Conservation (phyloP, 2,797 vertebrate species). For the Spinus olivaceus region DNA sequence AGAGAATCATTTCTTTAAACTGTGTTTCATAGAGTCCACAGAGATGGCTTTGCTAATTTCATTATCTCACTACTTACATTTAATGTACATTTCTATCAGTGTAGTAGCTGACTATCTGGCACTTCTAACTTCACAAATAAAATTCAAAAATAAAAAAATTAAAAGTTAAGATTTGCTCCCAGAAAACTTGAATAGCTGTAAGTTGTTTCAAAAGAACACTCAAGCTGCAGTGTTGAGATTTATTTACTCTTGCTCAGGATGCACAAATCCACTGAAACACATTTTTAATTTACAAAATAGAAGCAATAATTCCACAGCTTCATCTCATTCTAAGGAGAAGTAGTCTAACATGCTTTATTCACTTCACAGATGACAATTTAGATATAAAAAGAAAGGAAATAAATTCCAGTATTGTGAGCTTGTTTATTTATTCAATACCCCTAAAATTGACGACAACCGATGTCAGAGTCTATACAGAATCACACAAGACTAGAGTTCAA, state of each 20-base stretch:
- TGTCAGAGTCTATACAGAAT: background rate
- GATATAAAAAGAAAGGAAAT: background rate
- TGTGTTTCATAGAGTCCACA: background rate
- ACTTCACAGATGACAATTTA: background rate
- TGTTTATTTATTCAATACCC: background rate
- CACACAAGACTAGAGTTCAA: background rate
- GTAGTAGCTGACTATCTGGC: background rate
- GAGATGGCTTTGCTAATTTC: background rate
- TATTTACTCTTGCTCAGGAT: background rate
- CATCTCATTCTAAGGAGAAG: background rate
- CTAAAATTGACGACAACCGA: background rate
- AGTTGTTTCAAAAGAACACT: background rate
- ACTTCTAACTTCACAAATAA: background rate
- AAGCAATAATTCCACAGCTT: background rate
- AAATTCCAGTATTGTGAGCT: background rate
- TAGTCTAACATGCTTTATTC: background rate
- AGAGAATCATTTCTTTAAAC: background rate
- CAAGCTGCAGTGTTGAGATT: background rate
- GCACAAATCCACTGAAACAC: background rate
- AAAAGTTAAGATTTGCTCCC: background rate
- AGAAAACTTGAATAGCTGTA: background rate
- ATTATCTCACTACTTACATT: background rate
- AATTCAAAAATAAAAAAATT: background rate
- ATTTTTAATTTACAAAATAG: background rate
- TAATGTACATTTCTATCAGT: background rate